Evolutionary conservation across 2,113 vertebrate species (phyloP).

Genomic region (Phyllopteryx taeniolatus): DNA sequence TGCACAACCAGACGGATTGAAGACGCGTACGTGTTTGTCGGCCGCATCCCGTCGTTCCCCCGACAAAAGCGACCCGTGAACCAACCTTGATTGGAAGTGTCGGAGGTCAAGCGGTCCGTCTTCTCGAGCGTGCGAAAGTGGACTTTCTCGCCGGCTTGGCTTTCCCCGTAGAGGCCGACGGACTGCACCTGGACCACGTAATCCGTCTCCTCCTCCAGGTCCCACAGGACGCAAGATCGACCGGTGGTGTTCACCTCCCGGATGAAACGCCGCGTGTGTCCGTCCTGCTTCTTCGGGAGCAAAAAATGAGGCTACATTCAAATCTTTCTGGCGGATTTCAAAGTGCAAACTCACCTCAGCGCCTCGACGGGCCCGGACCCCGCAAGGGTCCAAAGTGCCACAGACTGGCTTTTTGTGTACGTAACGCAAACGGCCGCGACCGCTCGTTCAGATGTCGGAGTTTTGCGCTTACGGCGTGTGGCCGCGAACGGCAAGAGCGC

Average conservation of each 20-base stretch:
- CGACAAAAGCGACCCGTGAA: background rate
- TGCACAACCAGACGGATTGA: no score
- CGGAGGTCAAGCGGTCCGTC: slow-evolving; percentile 86
- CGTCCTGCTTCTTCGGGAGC: slow-evolving; percentile 83
- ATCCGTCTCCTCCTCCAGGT: slow-evolving; percentile 91
- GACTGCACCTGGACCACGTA: slow-evolving; percentile 96
- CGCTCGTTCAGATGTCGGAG: no score
- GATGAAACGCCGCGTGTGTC: slow-evolving; percentile 93
- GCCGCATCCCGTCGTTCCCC: no score
- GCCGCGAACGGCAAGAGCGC: no score
- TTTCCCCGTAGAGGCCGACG: slow-evolving; percentile 90
- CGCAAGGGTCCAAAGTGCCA: background rate
- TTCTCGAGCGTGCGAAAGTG: slow-evolving; percentile 94
- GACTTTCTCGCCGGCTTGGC: slow-evolving; percentile 87
- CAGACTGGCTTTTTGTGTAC: background rate
- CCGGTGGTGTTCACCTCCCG: slow-evolving; percentile 97
- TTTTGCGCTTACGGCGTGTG: no score
- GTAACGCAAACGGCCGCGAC: no score
- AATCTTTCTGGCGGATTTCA: no score
- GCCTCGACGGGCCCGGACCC: background rate
- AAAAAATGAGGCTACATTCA: no score
- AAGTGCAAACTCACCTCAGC: no score
- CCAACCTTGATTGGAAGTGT: slow-evolving; percentile 94
- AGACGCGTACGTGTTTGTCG: no score
- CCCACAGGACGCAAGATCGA: slow-evolving; percentile 92